Conservation (phyloP, 2,888 invertebrate genomes). For the Trisateles emortualis region DNA sequence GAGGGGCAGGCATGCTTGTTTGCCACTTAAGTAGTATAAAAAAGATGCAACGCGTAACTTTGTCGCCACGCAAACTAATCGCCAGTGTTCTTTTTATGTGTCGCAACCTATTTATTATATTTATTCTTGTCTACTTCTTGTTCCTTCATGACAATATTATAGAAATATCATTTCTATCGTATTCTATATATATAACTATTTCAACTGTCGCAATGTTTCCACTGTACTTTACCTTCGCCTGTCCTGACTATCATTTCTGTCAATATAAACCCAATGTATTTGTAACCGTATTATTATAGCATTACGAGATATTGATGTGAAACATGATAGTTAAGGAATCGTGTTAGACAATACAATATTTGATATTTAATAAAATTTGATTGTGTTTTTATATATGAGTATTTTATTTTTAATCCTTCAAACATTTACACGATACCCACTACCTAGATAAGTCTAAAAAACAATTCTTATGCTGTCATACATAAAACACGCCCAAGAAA, state of each 20-base stretch:
- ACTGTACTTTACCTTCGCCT: constrained; percentile 33
- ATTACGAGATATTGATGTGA: constrained; percentile 83
- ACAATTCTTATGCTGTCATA: too few species aligned
- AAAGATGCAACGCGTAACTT: too few species aligned
- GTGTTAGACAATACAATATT: constrained; percentile 88
- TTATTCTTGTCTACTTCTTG: constrained; percentile 69
- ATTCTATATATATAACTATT: constrained; percentile 28
- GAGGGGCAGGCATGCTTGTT: too few species aligned
- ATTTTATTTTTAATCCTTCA: constrained; percentile 59
- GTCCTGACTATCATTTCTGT: constrained; percentile 45
- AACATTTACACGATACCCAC: too few species aligned
- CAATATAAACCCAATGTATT: constrained; percentile 71
- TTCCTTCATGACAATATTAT: constrained; percentile 79
- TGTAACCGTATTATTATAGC: constrained; percentile 77
- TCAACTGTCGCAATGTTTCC: constrained; percentile 25
- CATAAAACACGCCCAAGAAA: too few species aligned
- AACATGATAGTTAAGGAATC: constrained; percentile 86
- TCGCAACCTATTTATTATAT: constrained; percentile 25
- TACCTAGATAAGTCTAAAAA: too few species aligned
- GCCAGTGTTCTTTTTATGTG: background rate
- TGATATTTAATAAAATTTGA: constrained; percentile 87
- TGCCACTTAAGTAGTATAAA: too few species aligned
- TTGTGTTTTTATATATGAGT: constrained; percentile 79
- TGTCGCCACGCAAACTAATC: too few species aligned
- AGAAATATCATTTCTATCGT: constrained; percentile 24